Base-by-base conservation (phyloP, 2,797 vertebrate species). In the Harpagifer antarcticus region DNA sequence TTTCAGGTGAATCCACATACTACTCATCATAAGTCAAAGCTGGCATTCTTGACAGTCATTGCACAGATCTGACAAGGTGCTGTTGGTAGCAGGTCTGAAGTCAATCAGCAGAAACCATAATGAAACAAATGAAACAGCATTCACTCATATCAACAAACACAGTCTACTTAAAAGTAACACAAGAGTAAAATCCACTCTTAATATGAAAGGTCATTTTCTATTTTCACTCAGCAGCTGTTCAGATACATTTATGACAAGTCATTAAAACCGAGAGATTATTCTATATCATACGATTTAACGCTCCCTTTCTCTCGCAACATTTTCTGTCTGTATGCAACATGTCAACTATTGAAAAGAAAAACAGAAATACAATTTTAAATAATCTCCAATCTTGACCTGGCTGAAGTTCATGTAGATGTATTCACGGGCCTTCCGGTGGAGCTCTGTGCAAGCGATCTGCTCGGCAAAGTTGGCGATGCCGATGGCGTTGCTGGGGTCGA, bases 371-470 rank as follows among this genome's bases (percentile, higher is more conserved):
- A 43, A 52, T 52, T 11, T 3, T 0, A 17, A 27, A 23, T 2
- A 3, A 40, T 37, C 16, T 1, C 16, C 3, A 14, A n/a, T 10
- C 31, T 83, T 86, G 68, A 98, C 97, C 96, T 98, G 96, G 62
- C 95, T 97, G 50, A 99, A 99, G 92, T 98, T 95, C 97, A 97
- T 96, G 88, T 97, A 98, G 94, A 99, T 98, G 86, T 98, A 98
- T 68, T 99, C 97, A 0, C 97, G 90, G 40, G 97, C 97, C 4
- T 96, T 97, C 94, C 97, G 96, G 81, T 98, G 96, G 11, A 99
- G 95, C 87, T 98, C 97, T 0, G 90, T 93, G 85, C 98, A 99
- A 53, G 95, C 88, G 0, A 99, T 97, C 94, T 98, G 96, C 88
- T 99, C 97, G 0, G 97, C 98, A 0, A 99, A 98, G 94, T 93